Evolutionary conservation across 1,140 invertebrate genomes (phyloP).

Genomic region (Aphaenogaster floridana): DNA sequence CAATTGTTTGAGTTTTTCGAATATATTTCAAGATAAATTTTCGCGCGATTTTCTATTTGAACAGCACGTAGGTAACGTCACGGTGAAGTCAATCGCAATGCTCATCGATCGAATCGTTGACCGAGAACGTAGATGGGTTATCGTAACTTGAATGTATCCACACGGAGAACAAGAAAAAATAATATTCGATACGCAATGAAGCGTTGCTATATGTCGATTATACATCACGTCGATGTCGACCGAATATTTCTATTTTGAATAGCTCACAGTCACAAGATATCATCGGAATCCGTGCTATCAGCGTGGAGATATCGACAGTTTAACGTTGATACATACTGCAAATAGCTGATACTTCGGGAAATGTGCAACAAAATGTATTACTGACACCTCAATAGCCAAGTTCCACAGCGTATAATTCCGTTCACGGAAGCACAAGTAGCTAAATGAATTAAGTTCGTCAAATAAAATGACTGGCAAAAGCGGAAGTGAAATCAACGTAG

Average conservation of each 20-base stretch:
- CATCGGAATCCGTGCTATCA: conserved; percentile 62
- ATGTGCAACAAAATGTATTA: conserved; percentile 25
- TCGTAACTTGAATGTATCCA: not conserved
- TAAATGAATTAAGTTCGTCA: not conserved
- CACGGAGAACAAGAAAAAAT: conserved; percentile 30
- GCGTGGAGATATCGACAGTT: conserved; percentile 63
- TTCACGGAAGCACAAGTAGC: not conserved
- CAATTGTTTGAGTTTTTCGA: not conserved
- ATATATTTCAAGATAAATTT: not conserved
- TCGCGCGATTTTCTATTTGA: conserved; percentile 27
- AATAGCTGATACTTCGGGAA: conserved; percentile 23
- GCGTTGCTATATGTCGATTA: conserved; percentile 32
- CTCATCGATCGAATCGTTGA: conserved; percentile 69
- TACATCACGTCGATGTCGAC: not conserved
- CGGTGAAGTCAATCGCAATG: conserved; percentile 42
- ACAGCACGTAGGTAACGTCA: conserved; percentile 7
- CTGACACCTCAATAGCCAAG: conserved; percentile 22
- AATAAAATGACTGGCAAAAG: conserved; percentile 5
- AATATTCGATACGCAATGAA: conserved; percentile 36
- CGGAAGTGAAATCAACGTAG: not conserved
- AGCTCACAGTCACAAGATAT: conserved; percentile 45
- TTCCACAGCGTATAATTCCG: not conserved
- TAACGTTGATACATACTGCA: conserved; percentile 49
- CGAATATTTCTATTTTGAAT: conserved; percentile 53
- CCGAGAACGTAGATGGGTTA: conserved; percentile 56